A percentile compares a stretch with the other conserved stretches of the same genome.
These are phyloP conservation scores for Neotoma lepida DNA, from an alignment of 2,113 vertebrate species.

Conservation along the genomic window DNA sequence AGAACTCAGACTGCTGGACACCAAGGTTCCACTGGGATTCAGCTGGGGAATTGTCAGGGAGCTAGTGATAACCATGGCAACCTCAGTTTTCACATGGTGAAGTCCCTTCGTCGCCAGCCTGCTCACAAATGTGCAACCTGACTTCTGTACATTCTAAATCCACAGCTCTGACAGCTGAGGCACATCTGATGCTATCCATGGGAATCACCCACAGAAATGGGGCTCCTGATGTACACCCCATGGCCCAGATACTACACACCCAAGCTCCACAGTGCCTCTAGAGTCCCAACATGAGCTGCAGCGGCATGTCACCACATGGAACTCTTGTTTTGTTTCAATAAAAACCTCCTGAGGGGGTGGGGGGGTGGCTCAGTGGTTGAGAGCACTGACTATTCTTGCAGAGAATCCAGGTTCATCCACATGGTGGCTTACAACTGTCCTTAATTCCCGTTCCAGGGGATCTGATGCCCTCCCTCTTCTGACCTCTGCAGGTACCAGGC, in stretches of 20 bases:
- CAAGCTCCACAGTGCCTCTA: not conserved
- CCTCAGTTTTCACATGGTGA: not conserved
- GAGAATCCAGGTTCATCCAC: not conserved
- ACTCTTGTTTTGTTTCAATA: not conserved
- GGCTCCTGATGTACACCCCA: not conserved
- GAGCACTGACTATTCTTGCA: not conserved
- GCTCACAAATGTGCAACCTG: not conserved
- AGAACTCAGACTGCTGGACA: not conserved
- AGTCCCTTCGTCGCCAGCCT: not conserved
- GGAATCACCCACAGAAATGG: not conserved
- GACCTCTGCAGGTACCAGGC: not conserved
- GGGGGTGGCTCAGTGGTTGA: not conserved
- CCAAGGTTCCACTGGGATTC: not conserved
- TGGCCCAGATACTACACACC: not conserved
- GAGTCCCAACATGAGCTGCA: not conserved
- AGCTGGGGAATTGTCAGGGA: not conserved
- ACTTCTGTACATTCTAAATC: not conserved
- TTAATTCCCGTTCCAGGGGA: not conserved
- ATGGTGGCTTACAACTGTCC: not conserved
- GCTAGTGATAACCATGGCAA: not conserved
- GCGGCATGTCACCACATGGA: not conserved
- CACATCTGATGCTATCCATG: too few relatives aligned
- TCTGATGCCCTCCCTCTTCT: not conserved
- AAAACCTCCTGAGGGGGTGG: not conserved
- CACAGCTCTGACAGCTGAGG: not conserved